These are phyloP conservation scores for Contarinia nasturtii DNA, from an alignment of 1,140 invertebrate genomes.

Conservation along the genomic window DNA sequence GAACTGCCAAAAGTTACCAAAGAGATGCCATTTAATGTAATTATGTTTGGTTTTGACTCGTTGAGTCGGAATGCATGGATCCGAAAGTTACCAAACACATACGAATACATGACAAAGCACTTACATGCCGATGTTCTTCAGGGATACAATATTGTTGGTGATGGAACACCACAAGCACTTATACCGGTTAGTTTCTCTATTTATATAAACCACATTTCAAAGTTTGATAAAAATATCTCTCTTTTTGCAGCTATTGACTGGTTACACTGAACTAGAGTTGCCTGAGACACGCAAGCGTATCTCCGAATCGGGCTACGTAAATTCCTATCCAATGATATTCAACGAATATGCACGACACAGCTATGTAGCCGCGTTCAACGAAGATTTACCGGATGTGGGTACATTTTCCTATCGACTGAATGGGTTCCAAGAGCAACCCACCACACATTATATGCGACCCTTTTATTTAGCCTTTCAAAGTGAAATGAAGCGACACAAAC, in stretches of 20 bases:
- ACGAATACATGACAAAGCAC: conserved; percentile 48
- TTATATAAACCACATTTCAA: no score
- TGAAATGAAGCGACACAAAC: conserved; percentile 30
- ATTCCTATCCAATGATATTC: conserved; percentile 68
- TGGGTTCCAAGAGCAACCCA: conserved; percentile 67
- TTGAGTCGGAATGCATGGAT: conserved; percentile 72
- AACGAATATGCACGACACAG: conserved; percentile 51
- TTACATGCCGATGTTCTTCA: conserved; percentile 51
- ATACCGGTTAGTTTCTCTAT: conserved; percentile 47
- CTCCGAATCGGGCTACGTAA: conserved; percentile 40
- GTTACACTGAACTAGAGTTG: conserved; percentile 70
- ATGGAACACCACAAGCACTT: conserved; percentile 83
- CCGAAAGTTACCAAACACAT: conserved; percentile 64
- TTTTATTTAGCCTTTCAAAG: conserved; percentile 42
- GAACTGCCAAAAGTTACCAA: not conserved
- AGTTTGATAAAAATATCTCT: no score
- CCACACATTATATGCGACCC: conserved; percentile 77
- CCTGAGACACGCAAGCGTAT: conserved; percentile 63
- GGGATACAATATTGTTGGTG: conserved; percentile 84
- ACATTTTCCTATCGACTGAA: conserved; percentile 83
- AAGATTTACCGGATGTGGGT: conserved; percentile 67
- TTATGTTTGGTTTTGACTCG: conserved; percentile 86
- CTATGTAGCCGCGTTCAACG: conserved; percentile 59
- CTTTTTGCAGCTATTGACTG: conserved; percentile 39
- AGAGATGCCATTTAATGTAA: conserved; percentile 36